phyloP scores from a whole-genome alignment of 2,888 invertebrate species.

The Trachelus iudaicus region DNA sequence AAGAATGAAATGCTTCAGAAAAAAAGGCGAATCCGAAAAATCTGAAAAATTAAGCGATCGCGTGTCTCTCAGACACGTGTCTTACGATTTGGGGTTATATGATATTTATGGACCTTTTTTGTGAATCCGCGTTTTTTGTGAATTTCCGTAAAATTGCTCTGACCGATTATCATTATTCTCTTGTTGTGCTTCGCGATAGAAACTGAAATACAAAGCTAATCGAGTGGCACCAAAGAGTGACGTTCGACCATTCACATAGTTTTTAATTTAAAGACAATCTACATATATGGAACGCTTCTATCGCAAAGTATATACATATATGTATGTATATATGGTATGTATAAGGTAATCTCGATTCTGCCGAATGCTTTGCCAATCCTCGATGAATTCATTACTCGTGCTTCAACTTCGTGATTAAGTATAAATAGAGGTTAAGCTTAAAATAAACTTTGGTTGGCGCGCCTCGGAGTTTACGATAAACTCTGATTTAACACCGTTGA shows the following conservation, averaged over 20 bases:
- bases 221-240: not conserved
- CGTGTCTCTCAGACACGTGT: no score
- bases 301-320: no score
- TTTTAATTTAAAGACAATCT: not conserved
- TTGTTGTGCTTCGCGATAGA: not conserved
- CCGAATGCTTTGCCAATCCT: not conserved
- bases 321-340: not conserved
- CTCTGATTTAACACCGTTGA: constrained; percentile 21
- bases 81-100: no score
- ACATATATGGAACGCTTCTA: no score
- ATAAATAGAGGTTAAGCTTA: constrained; percentile 22
- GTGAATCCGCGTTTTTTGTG: not conserved
- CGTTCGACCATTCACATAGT: not conserved
- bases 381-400: not conserved
- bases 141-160: not conserved
- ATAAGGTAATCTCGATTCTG: not conserved
- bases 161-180: not conserved
- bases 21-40: no score
- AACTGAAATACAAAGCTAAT: not conserved
- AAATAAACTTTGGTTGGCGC: constrained; percentile 25
- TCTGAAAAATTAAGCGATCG: no score
- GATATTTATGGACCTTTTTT: not conserved
- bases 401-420: not conserved
- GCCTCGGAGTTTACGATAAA: constrained; percentile 23
- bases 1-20: no score